These are phyloP conservation scores for Drosophila flavopinicola DNA, from an alignment of 2,888 invertebrate species.

Conservation along the genomic window DNA sequence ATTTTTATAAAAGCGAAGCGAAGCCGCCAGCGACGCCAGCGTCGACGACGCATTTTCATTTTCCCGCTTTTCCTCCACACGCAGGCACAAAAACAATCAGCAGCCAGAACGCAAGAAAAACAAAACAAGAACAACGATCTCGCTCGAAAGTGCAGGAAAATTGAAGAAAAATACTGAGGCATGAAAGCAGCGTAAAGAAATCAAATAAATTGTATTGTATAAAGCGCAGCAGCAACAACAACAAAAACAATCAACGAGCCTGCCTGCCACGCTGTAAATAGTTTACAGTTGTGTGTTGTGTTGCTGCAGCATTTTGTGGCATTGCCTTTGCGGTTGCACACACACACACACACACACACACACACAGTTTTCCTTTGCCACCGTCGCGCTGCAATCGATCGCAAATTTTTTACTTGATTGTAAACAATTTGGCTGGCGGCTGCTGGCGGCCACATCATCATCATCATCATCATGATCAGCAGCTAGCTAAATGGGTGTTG, in stretches of 20 bases:
- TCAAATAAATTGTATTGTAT: slow-evolving; percentile 79
- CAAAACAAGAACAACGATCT: slow-evolving; percentile 48
- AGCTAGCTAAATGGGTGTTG: slow-evolving; percentile 77
- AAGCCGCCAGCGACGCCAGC: slow-evolving; percentile 48
- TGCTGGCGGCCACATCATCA: slow-evolving; percentile 67
- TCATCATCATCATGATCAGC: slow-evolving; percentile 45
- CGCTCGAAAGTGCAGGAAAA: slow-evolving; percentile 74
- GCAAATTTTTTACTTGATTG: slow-evolving; percentile 68
- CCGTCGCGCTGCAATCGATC: slow-evolving; percentile 70
- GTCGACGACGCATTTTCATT: slow-evolving; percentile 55
- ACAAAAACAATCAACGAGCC: slow-evolving; percentile 72
- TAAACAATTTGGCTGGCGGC: slow-evolving; percentile 77
- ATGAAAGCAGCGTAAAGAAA: slow-evolving; percentile 76
- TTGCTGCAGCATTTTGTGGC: slow-evolving; percentile 24
- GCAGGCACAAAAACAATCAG: slow-evolving; percentile 27
- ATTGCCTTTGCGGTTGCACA: slow-evolving; percentile 62
- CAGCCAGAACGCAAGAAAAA: too few species aligned
- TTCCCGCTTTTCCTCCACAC: slow-evolving; percentile 61
- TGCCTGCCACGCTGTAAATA: slow-evolving; percentile 70
- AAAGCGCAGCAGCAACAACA: slow-evolving; percentile 55
- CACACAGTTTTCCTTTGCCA: slow-evolving; percentile 59
- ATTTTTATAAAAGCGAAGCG: slow-evolving; percentile 77
- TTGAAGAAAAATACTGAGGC: slow-evolving; percentile 77
- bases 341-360: too few species aligned
- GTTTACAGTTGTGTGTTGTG: slow-evolving; percentile 65